A percentile compares a stretch with the other conserved stretches of the same genome.
These are phyloP conservation scores for Bryconaethiops microstoma DNA, from an alignment of 2,797 vertebrate genomes.

Conservation along the genomic window DNA sequence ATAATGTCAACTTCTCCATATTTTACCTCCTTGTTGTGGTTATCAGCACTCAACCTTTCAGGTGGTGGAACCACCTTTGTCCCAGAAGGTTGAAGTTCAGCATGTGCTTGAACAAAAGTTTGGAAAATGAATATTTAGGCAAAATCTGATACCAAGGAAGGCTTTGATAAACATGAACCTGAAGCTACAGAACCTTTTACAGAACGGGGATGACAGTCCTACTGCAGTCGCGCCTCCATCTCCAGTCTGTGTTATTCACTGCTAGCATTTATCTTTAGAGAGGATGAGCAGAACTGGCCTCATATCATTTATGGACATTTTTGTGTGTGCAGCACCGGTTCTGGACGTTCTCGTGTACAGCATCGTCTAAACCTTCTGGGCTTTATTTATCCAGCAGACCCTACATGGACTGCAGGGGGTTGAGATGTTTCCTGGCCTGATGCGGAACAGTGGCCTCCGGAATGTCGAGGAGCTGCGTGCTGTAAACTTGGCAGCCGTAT, in stretches of 20 bases:
- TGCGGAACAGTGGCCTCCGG: constrained; percentile 27
- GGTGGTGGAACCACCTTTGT: too few species aligned
- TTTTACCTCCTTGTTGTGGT: too few species aligned
- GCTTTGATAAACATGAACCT: too few species aligned
- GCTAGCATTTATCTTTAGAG: background rate
- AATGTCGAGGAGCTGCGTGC: constrained; percentile 44
- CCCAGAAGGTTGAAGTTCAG: too few species aligned
- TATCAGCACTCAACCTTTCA: too few species aligned
- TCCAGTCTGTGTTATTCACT: background rate
- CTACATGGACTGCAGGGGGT: constrained; percentile 23
- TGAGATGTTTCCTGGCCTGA: constrained; percentile 34
- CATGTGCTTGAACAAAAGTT: too few species aligned
- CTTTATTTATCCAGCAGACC: constrained; percentile 40
- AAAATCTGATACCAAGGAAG: too few species aligned
- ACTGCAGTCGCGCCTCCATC: background rate
- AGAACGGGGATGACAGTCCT: background rate
- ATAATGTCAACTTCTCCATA: too few species aligned
- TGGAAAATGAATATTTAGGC: too few species aligned
- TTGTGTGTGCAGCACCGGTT: background rate
- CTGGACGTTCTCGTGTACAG: constrained; percentile 20
- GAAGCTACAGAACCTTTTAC: too few species aligned
- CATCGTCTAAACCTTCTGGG: constrained; percentile 33
- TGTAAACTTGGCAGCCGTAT: constrained; percentile 60
- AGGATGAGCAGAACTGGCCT: background rate
- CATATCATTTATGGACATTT: background rate